phyloP scores from a whole-genome alignment of 2,113 vertebrate species.

The Oreochromis aureus region DNA sequence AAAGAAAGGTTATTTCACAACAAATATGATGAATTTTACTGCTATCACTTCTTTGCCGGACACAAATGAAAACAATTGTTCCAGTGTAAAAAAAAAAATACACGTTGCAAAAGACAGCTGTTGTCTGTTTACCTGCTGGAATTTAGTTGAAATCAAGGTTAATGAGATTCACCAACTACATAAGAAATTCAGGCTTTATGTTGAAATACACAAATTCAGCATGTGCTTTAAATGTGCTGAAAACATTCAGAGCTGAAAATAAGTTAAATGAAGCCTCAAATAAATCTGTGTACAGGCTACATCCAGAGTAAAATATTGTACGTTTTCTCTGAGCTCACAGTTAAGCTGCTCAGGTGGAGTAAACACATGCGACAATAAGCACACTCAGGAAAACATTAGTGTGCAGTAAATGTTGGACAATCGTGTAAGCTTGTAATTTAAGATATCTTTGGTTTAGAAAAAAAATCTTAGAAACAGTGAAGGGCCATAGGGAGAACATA shows the following conservation, averaged over 20 bases:
- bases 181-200: not conserved
- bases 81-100: not conserved
- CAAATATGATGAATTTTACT: not conserved
- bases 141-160: not conserved
- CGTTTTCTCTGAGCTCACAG: too few relatives aligned
- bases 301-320: too few relatives aligned
- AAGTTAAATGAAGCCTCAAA: not conserved
- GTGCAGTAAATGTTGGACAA: too few relatives aligned
- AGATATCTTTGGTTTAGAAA: too few relatives aligned
- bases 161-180: accelerated
- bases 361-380: too few relatives aligned
- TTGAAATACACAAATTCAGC: not conserved
- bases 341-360: too few relatives aligned
- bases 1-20: not conserved
- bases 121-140: not conserved
- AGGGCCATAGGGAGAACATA: too few relatives aligned
- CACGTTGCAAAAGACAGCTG: not conserved
- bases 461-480: too few relatives aligned
- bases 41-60: not conserved
- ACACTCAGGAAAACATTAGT: too few relatives aligned
- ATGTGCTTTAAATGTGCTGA: accelerated
- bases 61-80: not conserved
- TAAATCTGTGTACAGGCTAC: too few relatives aligned
- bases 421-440: too few relatives aligned
- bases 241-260: not conserved